Conservation (phyloP, 2,888 invertebrate genomes). For the Acanthosoma haemorrhoidale region DNA sequence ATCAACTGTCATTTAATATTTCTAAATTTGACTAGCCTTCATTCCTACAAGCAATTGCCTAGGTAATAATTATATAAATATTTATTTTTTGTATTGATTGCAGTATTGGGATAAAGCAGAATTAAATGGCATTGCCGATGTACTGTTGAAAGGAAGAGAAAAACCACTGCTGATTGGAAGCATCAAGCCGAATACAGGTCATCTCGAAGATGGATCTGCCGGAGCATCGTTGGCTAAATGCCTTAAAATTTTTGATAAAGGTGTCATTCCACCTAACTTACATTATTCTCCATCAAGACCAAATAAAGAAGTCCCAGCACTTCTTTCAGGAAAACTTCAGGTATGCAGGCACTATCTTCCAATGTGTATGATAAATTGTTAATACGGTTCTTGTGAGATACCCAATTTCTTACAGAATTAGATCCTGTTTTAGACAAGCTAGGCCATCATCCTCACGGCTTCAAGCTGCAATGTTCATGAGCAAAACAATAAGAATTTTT, state of each 20-base stretch:
- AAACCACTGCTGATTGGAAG: constrained; percentile 54
- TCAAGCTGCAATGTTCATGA: too few species aligned
- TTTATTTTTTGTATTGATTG: not conserved
- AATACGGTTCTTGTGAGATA: too few species aligned
- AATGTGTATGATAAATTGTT: too few species aligned
- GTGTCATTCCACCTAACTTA: constrained; percentile 42
- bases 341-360: too few species aligned
- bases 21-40: too few species aligned
- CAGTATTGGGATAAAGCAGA: constrained; percentile 39
- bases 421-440: too few species aligned
- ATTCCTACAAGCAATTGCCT: too few species aligned
- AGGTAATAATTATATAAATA: not conserved
- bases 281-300: constrained; percentile 38
- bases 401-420: too few species aligned
- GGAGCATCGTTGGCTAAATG: constrained; percentile 50
- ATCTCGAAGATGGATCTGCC: constrained; percentile 51
- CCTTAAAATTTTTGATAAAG: constrained; percentile 40
- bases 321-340: constrained; percentile 39
- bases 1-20: too few species aligned
- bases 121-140: constrained; percentile 34
- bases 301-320: constrained; percentile 36
- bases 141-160: constrained; percentile 47
- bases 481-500: too few species aligned
- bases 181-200: constrained; percentile 58
- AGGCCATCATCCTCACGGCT: too few species aligned